Evolutionary conservation across 2,888 invertebrate genomes (phyloP).

Genomic region (Sphaeridia pumilis): DNA sequence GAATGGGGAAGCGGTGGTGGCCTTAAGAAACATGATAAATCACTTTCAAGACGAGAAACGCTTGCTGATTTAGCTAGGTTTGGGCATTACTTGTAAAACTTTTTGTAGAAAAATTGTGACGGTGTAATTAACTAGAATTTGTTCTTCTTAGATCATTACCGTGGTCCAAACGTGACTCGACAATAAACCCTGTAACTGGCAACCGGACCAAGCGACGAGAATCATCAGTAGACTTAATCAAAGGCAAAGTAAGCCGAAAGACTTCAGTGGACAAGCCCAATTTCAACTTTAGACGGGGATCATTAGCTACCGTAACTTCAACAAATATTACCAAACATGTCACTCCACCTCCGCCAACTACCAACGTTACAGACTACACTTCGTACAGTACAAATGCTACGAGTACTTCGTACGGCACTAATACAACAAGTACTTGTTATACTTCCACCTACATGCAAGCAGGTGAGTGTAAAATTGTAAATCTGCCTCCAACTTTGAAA

Average conservation of each 20-base stretch:
- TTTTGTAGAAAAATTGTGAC: no score
- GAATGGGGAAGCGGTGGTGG: slow-evolving; percentile 57
- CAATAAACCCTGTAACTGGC: slow-evolving; percentile 31
- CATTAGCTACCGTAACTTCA: slow-evolving; percentile 28
- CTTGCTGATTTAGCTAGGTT: slow-evolving; percentile 75
- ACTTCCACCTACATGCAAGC: no score
- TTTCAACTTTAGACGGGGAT: slow-evolving; percentile 34
- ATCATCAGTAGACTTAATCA: slow-evolving; percentile 72
- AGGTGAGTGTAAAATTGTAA: no score
- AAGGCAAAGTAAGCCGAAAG: slow-evolving; percentile 45
- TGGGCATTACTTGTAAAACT: no score
- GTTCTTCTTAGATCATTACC: slow-evolving; percentile 35
- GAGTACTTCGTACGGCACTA: no score
- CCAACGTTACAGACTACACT: no score
- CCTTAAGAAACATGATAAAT: slow-evolving; percentile 35
- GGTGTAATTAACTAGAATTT: no score
- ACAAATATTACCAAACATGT: no score
- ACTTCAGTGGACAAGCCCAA: slow-evolving; percentile 32
- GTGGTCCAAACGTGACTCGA: slow-evolving; percentile 36
- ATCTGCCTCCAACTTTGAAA: no score
- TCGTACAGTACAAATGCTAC: no score
- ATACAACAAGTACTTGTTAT: no score
- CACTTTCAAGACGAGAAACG: slow-evolving; percentile 57
- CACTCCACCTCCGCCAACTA: slow-evolving; percentile 34
- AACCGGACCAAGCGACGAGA: slow-evolving; percentile 56